These are phyloP conservation scores for Blastomussa wellsi DNA, from an alignment of 92 coral and sea anemone genomes.

Conservation along the genomic window DNA sequence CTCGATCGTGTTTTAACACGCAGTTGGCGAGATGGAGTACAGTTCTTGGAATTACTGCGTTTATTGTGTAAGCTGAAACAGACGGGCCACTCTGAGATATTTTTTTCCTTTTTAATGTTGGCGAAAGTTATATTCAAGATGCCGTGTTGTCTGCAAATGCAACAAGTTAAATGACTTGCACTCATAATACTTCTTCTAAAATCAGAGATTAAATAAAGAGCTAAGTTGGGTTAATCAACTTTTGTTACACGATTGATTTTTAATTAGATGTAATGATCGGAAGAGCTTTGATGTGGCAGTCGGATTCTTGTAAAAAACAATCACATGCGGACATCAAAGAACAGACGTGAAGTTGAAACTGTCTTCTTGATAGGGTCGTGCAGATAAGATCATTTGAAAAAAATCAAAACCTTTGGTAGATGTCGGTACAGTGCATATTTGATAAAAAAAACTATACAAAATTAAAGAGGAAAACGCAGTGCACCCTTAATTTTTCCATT, in stretches of 20 bases:
- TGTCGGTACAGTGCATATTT: background rate
- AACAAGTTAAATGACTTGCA: background rate
- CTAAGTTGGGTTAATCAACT: background rate
- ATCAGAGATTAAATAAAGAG: background rate
- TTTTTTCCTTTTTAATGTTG: background rate
- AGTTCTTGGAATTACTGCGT: too few relatives aligned
- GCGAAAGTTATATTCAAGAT: background rate
- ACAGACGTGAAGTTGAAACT: background rate
- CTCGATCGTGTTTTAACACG: too few relatives aligned
- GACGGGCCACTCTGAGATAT: too few relatives aligned
- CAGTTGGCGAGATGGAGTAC: too few relatives aligned
- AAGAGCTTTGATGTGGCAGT: conserved; percentile 12
- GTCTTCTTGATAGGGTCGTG: background rate
- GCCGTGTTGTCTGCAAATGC: background rate
- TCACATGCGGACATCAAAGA: background rate
- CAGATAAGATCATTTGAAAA: background rate
- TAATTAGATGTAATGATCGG: conserved; percentile 15
- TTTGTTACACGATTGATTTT: background rate
- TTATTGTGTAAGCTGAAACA: background rate
- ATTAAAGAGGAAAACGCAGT: background rate
- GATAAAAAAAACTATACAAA: background rate
- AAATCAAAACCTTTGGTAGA: background rate
- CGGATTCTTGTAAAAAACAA: background rate
- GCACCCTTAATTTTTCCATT: background rate
- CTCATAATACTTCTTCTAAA: background rate